Base-by-base conservation (phyloP, 2,888 invertebrate genomes). In the Priocnemis perturbator region DNA sequence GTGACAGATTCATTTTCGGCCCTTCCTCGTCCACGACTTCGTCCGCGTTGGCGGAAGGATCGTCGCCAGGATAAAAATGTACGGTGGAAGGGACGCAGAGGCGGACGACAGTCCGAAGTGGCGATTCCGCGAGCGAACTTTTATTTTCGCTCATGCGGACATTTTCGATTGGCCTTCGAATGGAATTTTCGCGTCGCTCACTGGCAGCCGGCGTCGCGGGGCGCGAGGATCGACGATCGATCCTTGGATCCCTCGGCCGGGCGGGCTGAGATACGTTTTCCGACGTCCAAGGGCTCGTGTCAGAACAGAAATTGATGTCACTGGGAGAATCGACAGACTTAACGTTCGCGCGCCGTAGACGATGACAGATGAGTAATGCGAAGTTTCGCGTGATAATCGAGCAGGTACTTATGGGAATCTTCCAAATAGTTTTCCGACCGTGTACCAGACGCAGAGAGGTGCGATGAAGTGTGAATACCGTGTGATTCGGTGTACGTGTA, bases 1-100 rank as follows among this genome's bases (percentile, higher is more conserved):
- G 81, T 82, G 85, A 85, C 85, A 83, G 82, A 81, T 81, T 85
- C 83, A 81, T 85, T 85, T 85, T 83, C 81, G 62, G 74, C 37
- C 53, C 62, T 60, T 76, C 66, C 58, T 66, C 64, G 72, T 71
- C 60, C 64, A 53, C 59, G 65, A 62, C 47, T 61, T 61, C 59
- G 57, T 50, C 47, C 64, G 45, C 63, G 47, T 63, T 30, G 20
- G 48, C 57, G 55, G 37, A 37, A 52, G 56, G 56, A 64, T 57
- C 62, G 52, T 21, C 45, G 56, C 47, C 20, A 44, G 73, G 68
- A 71, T 73, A 65, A 68, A 71, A 71, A 64, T 45, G 60, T 20
- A 30, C n/a, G 57, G 64, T 30, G 55, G 62, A 50, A 44, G 1
- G 59, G 58, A 44, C 62, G 37, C 11, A 50, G 30, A 45, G 50